Evolutionary conservation across 2,797 vertebrate genomes (phyloP), one percentile per base, ranked within the genome.

Genomic region (Pristis pectinata): DNA sequence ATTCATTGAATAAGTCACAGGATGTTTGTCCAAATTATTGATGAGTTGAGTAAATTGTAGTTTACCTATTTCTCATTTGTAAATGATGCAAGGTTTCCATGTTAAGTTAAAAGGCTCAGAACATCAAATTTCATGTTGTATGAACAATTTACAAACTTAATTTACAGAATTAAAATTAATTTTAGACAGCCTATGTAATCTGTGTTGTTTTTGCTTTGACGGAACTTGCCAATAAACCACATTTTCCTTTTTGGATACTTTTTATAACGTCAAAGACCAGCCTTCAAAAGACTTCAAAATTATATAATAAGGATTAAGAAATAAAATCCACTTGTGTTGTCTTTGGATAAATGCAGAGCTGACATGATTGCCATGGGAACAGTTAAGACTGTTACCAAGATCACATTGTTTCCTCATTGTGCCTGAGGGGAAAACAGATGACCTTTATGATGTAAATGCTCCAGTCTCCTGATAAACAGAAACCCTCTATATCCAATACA

Each of bases 291-390:
- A 11, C n/a, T 41, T 64, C 49, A 59, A 56, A 59, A 87, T 59
- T 87, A 41, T 41, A 67, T 37, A 41, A 91, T 22, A 59, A 30
- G 56, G 87, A 91, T 91, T 67, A 91, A 67, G 89, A 89, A 34
- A 37, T 59, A 15, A 22, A 67, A 19, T 87, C 87, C n/a, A 64
- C 59, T 41, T 91, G 17, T 67, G 59, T 67, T 22, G 59, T 59
- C 83, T 91, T 91, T 64, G 17, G 87, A 37, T 91, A 37, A 74
- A 3, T 67, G 61, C 87, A 91, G 59, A 64, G 22, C 87, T 91
- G 70, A 94, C 30, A 76, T 94, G 67, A 94, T 94, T 74, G 92
- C 92, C 92, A 94, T 94, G 92, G 92, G 92, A 94, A 94, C 92
- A 53, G 67, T 94, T 74, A 30, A 74, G 13, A 13, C 92, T 94